Conservation (phyloP, 1,140 invertebrate genomes). For the Scaptomyza graminum region DNA sequence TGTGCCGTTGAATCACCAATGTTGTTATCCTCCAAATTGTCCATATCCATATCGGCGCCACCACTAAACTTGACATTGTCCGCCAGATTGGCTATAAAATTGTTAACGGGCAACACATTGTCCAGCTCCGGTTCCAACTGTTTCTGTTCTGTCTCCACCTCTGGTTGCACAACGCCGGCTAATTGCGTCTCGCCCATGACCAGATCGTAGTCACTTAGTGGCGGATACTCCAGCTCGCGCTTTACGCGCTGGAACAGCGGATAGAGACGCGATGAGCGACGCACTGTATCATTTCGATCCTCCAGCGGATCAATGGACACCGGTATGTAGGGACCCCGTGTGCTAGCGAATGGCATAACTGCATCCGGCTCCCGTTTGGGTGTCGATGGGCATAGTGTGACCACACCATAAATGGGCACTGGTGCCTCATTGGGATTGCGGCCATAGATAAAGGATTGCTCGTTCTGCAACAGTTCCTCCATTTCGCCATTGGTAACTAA, state of each 20-base stretch:
- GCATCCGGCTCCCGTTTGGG: slow-evolving; percentile 16
- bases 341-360: slow-evolving; percentile 40
- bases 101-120: slow-evolving; percentile 62
- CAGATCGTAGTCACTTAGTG: slow-evolving; percentile 45
- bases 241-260: slow-evolving; percentile 69
- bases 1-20: slow-evolving; percentile 40
- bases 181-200: slow-evolving; percentile 54
- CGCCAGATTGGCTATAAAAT: slow-evolving; percentile 80
- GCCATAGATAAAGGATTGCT: slow-evolving; percentile 86
- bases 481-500: slow-evolving; percentile 85
- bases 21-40: slow-evolving; percentile 68
- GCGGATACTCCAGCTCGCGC: slow-evolving; percentile 37
- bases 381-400: slow-evolving; percentile 79
- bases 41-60: slow-evolving; percentile 53
- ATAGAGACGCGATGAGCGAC: slow-evolving; percentile 70
- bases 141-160: slow-evolving; percentile 20
- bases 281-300: slow-evolving; percentile 62
- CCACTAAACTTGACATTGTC: slow-evolving; percentile 82
- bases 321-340: slow-evolving; percentile 68
- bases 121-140: slow-evolving; percentile 40
- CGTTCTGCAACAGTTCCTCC: slow-evolving; percentile 85
- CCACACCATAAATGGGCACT: slow-evolving; percentile 87
- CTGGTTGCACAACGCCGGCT: background rate
- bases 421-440: slow-evolving; percentile 85
- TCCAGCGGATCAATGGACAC: slow-evolving; percentile 76